Evolutionary conservation across 2,113 vertebrate genomes (phyloP), one percentile per base, ranked within the genome.

Genomic region (Albula goreensis): DNA sequence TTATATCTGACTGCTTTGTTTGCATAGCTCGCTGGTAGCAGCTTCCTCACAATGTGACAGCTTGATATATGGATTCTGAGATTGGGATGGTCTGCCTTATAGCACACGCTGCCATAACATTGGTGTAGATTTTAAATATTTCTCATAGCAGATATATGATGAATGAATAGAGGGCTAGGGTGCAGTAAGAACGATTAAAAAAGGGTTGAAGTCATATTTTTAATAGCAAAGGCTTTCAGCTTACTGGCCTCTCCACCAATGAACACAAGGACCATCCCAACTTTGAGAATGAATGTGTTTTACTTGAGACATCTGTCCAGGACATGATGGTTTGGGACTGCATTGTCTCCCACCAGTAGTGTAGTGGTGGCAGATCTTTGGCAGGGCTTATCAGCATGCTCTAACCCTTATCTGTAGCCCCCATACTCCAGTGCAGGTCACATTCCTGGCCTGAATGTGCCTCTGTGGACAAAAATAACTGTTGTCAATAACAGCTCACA

Each of bases 291-390:
- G 50, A 78, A 31, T n/a, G 50, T 87, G 50, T 41, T 0, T 41
- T 41, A 41, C 31, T 41, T 41, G 31, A 41, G 31, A 41, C 0
- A 41, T 41, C 31, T 41, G 31, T 41, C 31, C 31, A 41, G 31
- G 31, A 41, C 31, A 41, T 41, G 31, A 41, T 41, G 31, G 31
- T 41, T 41, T 41, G 0, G 31, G 31, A 41, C 50, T 84, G 60
- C 50, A 5, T 25, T 7, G 13, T 56, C 63, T 63, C 52, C 70
- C 56, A 51, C 57, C 66, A 50, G 66, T 25, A n/a, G 41, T 85
- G 50, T 78, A 53, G 53, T 63, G 81, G 85, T 88, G 84, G 84
- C 85, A 88, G 85, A 86, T 88, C 83, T 85, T 88, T 87, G 84
- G 81, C 57, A 41, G 31, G 31, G 31, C 31, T 41, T 41, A 41